These are phyloP conservation scores for Sylvietta virens DNA, from an alignment of 2,113 vertebrate genomes.

Conservation along the genomic window DNA sequence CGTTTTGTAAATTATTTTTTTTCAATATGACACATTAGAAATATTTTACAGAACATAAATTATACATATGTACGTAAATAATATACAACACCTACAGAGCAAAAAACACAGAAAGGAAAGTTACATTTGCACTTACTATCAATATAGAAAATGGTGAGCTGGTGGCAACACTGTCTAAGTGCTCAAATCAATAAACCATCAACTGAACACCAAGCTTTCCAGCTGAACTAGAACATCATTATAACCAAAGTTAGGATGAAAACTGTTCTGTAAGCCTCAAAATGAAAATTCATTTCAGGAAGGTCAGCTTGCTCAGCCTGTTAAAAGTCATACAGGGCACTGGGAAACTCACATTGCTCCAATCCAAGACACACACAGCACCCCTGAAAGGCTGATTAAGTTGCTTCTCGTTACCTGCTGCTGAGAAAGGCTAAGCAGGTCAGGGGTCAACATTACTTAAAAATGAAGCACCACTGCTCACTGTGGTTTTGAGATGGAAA, in stretches of 20 bases:
- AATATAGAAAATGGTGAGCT: background rate
- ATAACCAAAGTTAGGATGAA: background rate
- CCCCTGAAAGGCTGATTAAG: background rate
- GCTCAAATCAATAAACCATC: background rate
- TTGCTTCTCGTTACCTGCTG: background rate
- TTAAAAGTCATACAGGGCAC: background rate
- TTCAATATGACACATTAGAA: background rate
- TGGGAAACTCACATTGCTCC: background rate
- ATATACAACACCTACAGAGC: background rate
- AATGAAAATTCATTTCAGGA: background rate
- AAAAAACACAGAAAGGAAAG: background rate
- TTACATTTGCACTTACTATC: background rate
- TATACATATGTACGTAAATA: background rate
- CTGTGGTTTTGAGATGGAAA: background rate
- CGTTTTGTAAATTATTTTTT: background rate
- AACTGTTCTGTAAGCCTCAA: background rate
- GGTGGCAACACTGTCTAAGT: background rate
- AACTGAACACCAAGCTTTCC: background rate
- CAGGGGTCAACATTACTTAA: background rate
- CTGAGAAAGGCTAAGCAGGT: background rate
- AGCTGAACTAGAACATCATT: background rate
- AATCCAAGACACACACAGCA: background rate
- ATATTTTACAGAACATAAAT: conserved; percentile 2
- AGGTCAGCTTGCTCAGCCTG: background rate
- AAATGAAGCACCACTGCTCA: background rate